Conservation (phyloP, 2,113 vertebrate species). For the Callipepla californica region DNA sequence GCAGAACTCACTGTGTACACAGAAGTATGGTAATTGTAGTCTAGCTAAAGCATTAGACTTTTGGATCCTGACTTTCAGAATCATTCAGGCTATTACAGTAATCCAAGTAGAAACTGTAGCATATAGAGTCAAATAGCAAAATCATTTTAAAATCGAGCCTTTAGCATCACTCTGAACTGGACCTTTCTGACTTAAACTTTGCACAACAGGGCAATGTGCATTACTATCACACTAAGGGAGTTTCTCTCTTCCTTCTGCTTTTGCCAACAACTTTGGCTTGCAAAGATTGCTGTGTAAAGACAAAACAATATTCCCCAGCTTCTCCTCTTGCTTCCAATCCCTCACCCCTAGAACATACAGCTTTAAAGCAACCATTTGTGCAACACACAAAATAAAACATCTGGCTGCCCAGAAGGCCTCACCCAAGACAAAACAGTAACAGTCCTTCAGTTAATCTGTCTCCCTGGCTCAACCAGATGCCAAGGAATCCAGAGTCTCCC, state of each 20-base stretch:
- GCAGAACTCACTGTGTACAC: background rate
- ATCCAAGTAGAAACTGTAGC: background rate
- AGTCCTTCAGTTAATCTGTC: conserved; percentile 37
- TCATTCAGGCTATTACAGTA: background rate
- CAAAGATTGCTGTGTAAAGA: background rate
- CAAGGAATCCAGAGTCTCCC: conserved; percentile 51
- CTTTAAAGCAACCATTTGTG: conserved; percentile 36
- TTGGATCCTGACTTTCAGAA: background rate
- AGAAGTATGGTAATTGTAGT: background rate
- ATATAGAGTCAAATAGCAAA: background rate
- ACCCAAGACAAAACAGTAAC: conserved; percentile 58
- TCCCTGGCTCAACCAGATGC: background rate
- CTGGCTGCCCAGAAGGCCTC: conserved; percentile 46
- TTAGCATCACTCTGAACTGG: background rate
- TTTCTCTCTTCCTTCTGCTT: background rate
- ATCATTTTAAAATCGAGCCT: background rate
- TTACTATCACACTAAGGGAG: background rate
- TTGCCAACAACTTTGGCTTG: background rate
- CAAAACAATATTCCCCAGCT: background rate
- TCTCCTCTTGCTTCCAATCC: background rate
- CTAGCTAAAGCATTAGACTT: background rate
- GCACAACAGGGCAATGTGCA: background rate
- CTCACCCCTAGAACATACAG: background rate
- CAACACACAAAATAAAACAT: conserved; percentile 33
- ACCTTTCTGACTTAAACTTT: background rate